phyloP scores from a whole-genome alignment of 2,888 invertebrate genomes.

The Noctua janthina region DNA sequence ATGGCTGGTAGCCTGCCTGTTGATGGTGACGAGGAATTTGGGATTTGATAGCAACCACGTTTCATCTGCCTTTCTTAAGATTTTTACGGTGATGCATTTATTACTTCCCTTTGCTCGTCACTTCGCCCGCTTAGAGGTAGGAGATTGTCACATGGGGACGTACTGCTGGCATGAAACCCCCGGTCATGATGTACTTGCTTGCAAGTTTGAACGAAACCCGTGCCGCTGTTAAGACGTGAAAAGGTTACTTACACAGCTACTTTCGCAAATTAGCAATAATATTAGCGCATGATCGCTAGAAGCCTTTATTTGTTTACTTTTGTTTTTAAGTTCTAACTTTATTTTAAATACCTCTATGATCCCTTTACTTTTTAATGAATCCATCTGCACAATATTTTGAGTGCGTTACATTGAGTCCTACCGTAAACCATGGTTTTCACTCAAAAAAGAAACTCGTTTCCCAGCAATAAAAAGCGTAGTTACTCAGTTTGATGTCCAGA shows the following conservation, averaged over 20 bases:
- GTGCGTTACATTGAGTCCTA: no score
- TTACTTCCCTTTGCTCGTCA: neutral
- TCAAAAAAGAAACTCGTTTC: no score
- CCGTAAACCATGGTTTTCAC: no score
- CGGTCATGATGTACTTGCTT: neutral
- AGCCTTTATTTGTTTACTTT: no score
- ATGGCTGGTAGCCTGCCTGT: constrained; percentile 22
- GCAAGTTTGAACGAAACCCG: neutral
- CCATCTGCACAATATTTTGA: no score
- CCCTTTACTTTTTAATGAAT: neutral
- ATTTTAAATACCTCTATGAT: neutral
- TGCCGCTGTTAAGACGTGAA: neutral
- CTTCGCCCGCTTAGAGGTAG: accelerated
- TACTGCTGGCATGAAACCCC: neutral
- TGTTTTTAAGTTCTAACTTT: no score
- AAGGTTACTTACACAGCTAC: neutral
- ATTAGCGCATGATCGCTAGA: no score
- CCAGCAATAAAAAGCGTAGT: no score
- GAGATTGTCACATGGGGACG: neutral
- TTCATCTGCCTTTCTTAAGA: neutral
- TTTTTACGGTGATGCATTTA: neutral
- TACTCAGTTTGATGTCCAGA: no score
- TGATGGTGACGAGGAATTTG: neutral
- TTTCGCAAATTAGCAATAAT: no score
- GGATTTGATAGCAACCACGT: neutral